Evolutionary conservation across 2,113 vertebrate species (phyloP).

Genomic region (Lepus americanus): DNA sequence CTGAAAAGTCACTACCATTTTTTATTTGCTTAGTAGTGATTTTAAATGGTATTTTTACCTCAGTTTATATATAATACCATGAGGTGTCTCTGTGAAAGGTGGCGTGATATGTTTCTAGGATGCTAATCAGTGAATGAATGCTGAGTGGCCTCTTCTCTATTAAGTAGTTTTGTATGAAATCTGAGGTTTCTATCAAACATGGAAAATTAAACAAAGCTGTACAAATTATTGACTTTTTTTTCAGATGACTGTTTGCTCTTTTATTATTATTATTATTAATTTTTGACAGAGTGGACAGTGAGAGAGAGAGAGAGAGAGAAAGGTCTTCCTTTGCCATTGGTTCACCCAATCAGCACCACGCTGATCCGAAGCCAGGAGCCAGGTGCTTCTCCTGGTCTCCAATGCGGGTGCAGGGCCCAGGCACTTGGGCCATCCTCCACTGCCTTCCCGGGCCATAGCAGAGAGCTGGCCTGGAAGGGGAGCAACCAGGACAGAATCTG

Average conservation of each 20-base stretch:
- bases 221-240: constrained; percentile 51
- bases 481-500: no score
- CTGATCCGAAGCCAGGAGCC: no score
- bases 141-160: constrained; percentile 52
- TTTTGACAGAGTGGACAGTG: no score
- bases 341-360: no score
- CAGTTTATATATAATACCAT: neutral
- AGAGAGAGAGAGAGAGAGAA: no score
- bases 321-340: no score
- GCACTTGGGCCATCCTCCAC: no score
- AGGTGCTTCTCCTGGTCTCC: no score
- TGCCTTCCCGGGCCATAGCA: no score
- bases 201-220: constrained; percentile 71
- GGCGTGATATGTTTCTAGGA: neutral
- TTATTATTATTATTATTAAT: no score
- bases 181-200: constrained; percentile 70
- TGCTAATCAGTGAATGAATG: neutral
- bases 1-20: constrained; percentile 32
- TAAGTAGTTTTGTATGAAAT: constrained; percentile 67
- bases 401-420: no score
- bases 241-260: constrained; percentile 48
- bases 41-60: constrained; percentile 38
- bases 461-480: no score
- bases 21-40: constrained; percentile 29
- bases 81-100: neutral